phyloP scores from a whole-genome alignment of 92 coral and sea anemone genomes.

The Parazoanthus atlanticus region DNA sequence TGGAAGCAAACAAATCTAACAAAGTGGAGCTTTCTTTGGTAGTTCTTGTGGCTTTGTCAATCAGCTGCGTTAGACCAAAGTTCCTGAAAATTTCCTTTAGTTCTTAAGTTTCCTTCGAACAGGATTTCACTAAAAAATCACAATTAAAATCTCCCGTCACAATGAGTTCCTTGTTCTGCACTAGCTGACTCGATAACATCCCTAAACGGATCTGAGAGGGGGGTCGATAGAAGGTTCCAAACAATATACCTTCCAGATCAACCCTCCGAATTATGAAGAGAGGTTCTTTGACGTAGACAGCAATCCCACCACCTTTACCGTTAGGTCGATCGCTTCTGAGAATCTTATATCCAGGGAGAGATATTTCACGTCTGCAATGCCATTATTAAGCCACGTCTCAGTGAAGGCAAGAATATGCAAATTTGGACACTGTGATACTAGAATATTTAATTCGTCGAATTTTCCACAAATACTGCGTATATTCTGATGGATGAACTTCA shows the following conservation, averaged over 20 bases:
- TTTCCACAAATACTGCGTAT: constrained; percentile 28
- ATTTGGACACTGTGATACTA: constrained; percentile 32
- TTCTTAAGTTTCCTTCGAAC: constrained; percentile 40
- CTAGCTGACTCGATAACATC: constrained; percentile 29
- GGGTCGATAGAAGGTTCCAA: constrained; percentile 60
- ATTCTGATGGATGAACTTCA: constrained; percentile 22
- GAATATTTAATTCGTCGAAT: constrained; percentile 35
- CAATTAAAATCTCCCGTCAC: constrained; percentile 61
- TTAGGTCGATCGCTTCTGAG: constrained; percentile 41
- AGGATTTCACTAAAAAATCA: constrained; percentile 47
- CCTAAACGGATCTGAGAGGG: constrained; percentile 51
- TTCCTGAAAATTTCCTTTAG: constrained; percentile 40
- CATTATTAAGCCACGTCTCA: constrained; percentile 41
- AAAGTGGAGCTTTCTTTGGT: constrained; percentile 38
- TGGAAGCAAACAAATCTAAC: constrained; percentile 45
- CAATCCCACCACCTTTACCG: constrained; percentile 52
- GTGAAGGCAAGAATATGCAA: constrained; percentile 41
- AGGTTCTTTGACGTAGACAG: constrained; percentile 47
- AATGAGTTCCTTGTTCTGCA: constrained; percentile 55
- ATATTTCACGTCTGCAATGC: constrained; percentile 20
- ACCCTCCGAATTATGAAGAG: constrained; percentile 33
- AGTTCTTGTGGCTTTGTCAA: constrained; percentile 54
- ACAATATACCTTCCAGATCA: constrained; percentile 48
- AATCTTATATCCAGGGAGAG: constrained; percentile 38
- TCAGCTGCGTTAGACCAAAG: constrained; percentile 44